A percentile compares a stretch with the other conserved stretches of the same genome.
Conservation (phyloP, 2,888 invertebrate genomes). For the Hololepta plana region DNA sequence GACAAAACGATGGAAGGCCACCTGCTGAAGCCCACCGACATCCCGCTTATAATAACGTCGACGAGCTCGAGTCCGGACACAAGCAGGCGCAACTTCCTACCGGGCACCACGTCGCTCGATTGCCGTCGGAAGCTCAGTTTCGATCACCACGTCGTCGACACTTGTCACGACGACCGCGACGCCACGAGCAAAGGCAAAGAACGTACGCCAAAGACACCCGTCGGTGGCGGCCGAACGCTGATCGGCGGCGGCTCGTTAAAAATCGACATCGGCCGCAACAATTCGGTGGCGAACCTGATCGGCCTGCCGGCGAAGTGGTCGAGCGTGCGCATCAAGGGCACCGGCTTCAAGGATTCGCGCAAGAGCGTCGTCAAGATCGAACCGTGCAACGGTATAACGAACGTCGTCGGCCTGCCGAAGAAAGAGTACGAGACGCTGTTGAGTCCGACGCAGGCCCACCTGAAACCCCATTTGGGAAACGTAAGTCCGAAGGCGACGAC, state of each 20-base stretch:
- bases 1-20: slow-evolving; percentile 14
- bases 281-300: slow-evolving; percentile 20
- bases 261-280: slow-evolving; percentile 22
- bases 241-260: slow-evolving; percentile 24
- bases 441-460: slow-evolving; percentile 18
- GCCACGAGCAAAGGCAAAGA: not conserved
- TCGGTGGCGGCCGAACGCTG: slow-evolving; percentile 7
- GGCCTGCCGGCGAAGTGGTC: slow-evolving; percentile 38
- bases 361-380: slow-evolving; percentile 44
- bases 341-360: slow-evolving; percentile 41
- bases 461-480: slow-evolving; percentile 24
- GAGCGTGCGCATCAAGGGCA: slow-evolving; percentile 43
- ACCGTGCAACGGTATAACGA: slow-evolving; percentile 38
- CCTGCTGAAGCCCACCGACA: slow-evolving; percentile 17
- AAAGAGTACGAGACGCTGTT: slow-evolving; percentile 19
- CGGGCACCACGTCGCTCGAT: slow-evolving; percentile 3
- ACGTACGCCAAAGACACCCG: slow-evolving; percentile 2
- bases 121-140: too few species aligned
- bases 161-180: slow-evolving; percentile 7
- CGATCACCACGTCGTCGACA: too few species aligned
- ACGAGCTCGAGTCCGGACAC: slow-evolving; percentile 17
- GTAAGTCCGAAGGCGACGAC: slow-evolving; percentile 19
- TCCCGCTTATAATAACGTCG: slow-evolving; percentile 22
- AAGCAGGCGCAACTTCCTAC: slow-evolving; percentile 11
- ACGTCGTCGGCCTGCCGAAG: slow-evolving; percentile 11